Base-by-base conservation (phyloP, 2,113 vertebrate genomes). In the Mus pahari region DNA sequence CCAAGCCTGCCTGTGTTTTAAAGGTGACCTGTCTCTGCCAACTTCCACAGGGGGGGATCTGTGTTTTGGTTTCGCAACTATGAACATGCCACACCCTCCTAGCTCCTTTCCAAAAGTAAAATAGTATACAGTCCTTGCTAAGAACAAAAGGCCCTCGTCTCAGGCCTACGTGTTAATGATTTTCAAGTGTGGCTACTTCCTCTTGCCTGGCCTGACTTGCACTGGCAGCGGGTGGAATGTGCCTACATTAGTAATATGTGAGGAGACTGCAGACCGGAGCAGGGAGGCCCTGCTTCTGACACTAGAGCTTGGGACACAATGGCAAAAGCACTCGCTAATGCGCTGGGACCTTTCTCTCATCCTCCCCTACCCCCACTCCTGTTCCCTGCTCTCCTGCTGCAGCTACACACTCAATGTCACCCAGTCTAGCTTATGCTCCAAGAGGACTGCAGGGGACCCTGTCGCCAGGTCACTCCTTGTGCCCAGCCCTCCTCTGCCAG, bases 61-160 rank as follows among this genome's bases (percentile, higher is more conserved):
- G 73, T 84, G 81, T 75, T 86, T 73, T 22, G 48, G 28, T 95
- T 97, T 55, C 89, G 89, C 78, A 92, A 94, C 83, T 87, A 68
- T 10, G 64, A 92, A 66, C 66, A 42, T 9, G 96, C 94, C 89
- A 58, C 92, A 73, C 95, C 97, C 94, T 95, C 82, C 73, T 74
- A 55, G 86, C 94, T 95, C 89, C 96, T 97, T 97, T 96, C 97
- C 96, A 94, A 97, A 96, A 97, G 97, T 92, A 96, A 96, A 97
- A 95, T 75, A 89, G 62, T 83, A 5, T 31, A 39, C 92, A 94
- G 77, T 91, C 84, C 82, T 93, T 96, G 92, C 96, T 93, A 94
- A 94, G 94, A 97, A 97, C 97, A 98, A 97, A 97, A 97, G 91
- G 95, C 81, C 90, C 71, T 55, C 22, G 45, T 95, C 68, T 64